These are phyloP conservation scores for Nannoperca australis DNA, from an alignment of 2,797 vertebrate genomes.

Conservation along the genomic window DNA sequence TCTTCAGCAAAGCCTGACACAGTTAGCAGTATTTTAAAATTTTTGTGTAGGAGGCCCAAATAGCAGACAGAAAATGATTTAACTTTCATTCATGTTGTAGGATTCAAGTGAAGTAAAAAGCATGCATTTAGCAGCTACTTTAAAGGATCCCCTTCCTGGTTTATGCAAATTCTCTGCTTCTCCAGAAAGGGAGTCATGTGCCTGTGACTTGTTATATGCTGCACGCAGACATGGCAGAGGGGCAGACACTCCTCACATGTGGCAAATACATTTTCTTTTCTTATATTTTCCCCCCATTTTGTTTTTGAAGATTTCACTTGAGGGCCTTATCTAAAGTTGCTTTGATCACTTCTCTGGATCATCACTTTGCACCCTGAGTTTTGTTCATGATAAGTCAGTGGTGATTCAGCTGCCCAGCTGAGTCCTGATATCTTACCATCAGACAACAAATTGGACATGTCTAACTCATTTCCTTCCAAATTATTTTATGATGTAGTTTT, in stretches of 20 bases:
- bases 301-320: conserved; percentile 1
- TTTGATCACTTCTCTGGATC: conserved; percentile 7
- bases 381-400: conserved; percentile 4
- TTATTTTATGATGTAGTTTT: neutral
- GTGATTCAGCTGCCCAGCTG: neutral
- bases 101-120: conserved; percentile 6
- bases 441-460: neutral
- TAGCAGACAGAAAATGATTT: neutral
- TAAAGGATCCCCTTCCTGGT: neutral
- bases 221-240: neutral
- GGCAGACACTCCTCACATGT: neutral
- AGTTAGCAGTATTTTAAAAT: neutral
- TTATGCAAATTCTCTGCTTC: neutral
- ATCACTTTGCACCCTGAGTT: conserved; percentile 7
- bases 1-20: neutral
- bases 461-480: neutral
- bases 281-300: neutral
- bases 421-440: conserved; percentile 1
- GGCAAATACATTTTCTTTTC: neutral
- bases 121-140: neutral
- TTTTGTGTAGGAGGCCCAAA: neutral
- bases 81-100: neutral
- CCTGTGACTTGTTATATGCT: neutral
- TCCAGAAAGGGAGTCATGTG: neutral
- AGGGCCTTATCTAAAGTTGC: neutral